Evolutionary conservation across 2,888 invertebrate genomes (phyloP), one percentile per base, ranked within the genome.

Genomic region (Marasmarcha lunaedactyla): DNA sequence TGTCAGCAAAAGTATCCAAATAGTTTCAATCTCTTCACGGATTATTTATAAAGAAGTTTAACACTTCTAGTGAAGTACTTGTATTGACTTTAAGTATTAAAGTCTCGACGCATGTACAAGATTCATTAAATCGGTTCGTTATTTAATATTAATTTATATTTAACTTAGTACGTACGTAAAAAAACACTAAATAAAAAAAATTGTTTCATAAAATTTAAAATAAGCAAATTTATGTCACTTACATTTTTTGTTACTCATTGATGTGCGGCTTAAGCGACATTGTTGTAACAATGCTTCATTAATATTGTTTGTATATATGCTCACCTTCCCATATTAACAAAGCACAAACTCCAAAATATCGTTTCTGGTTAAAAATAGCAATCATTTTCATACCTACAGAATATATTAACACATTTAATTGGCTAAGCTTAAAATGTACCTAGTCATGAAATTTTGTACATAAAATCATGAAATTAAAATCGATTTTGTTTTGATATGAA

Each of bases 361-460:
- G 20, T 5, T 20, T 20, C n/a, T 20, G 20, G 26, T 33, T 13
- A 26, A 34, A 39, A 43, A 15, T 26, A 26, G 13, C 26, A 38
- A 15, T 11, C 38, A 5, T 20, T 20, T 20, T 20, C 3, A 5
- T 20, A 20, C 20, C 20, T 20, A 3, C 20, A 20, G 7, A 20
- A 20, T 20, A 20, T 5, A 20, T 5, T 30, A 30, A 30, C 11
- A n/a, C 9, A 10, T 3, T 20, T 20, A 20, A 30, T 30, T 30
- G 30, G 30, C 30, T 30, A 30, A 30, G 71, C 68, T 60, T n/a
- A 30, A 59, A 66, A 63, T 66, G 65, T 71, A 55, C 58, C 74
- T 79, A 79, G 81, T 79, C 81, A 81, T 62, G 59, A 71, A 63
- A 69, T 74, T 76, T 72, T 81, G 79, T 81, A 81, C 60, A 81